These are phyloP conservation scores for Colostygia pectinataria DNA, from an alignment of 2,888 invertebrate species.

Conservation along the genomic window DNA sequence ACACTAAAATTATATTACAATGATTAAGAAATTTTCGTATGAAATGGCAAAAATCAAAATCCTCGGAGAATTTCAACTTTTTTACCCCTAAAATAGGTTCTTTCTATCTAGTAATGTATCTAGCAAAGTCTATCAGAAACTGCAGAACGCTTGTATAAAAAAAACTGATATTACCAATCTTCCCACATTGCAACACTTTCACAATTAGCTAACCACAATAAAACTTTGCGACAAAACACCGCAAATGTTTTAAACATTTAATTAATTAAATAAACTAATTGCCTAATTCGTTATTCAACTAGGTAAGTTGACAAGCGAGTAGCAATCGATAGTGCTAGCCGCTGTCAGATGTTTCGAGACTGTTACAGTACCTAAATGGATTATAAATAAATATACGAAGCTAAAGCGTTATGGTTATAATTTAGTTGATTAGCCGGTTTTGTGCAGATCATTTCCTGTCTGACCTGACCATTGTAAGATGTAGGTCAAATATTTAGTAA, in stretches of 20 bases:
- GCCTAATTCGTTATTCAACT: constrained; percentile 73
- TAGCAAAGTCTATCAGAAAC: too few relatives aligned
- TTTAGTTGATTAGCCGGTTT: constrained; percentile 42
- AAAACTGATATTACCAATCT: background rate
- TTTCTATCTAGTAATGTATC: too few relatives aligned
- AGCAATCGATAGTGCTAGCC: constrained; percentile 62
- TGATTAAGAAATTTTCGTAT: too few relatives aligned
- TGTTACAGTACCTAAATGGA: constrained; percentile 53
- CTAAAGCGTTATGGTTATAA: constrained; percentile 48
- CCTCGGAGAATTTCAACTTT: too few relatives aligned
- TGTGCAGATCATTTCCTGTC: constrained; percentile 40
- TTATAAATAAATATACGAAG: constrained; percentile 70
- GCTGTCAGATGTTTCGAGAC: constrained; percentile 74
- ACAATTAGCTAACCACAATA: constrained; percentile 12
- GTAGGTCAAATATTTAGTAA: constrained; percentile 26
- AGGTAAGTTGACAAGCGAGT: constrained; percentile 63
- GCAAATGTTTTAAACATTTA: constrained; percentile 27
- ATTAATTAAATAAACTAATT: constrained; percentile 50
- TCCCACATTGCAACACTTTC: constrained; percentile 8
- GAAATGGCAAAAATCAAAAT: too few relatives aligned
- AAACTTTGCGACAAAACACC: constrained; percentile 12
- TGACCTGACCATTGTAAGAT: constrained; percentile 23
- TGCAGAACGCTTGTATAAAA: too few relatives aligned
- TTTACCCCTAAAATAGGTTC: too few relatives aligned
- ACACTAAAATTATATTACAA: too few relatives aligned